Conservation (phyloP, 2,113 vertebrate species). For the Dicrurus megarhynchus region DNA sequence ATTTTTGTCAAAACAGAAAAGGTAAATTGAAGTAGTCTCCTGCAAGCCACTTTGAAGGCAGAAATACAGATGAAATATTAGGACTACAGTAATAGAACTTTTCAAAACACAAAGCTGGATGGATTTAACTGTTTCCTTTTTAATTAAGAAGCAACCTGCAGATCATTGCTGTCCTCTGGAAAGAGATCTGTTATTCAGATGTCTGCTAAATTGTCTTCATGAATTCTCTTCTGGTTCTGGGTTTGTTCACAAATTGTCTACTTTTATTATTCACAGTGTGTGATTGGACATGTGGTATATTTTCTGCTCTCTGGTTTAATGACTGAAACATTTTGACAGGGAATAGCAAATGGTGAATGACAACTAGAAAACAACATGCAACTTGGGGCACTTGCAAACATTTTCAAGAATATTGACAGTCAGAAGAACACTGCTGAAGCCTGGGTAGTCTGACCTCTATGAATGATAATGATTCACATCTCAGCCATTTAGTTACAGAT, state of each 20-base stretch:
- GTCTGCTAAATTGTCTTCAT: slow-evolving; percentile 4
- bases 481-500: neutral
- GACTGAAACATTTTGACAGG: slow-evolving; percentile 59
- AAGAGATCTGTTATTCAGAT: slow-evolving; percentile 37
- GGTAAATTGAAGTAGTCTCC: neutral
- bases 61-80: neutral
- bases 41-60: neutral
- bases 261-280: slow-evolving; percentile 49
- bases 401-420: slow-evolving; percentile 17
- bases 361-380: slow-evolving; percentile 24
- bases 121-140: neutral
- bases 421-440: neutral
- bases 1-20: neutral
- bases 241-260: slow-evolving; percentile 53
- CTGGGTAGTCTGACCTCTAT: neutral
- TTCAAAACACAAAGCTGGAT: slow-evolving; percentile 5
- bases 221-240: slow-evolving; percentile 18
- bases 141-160: slow-evolving; percentile 43
- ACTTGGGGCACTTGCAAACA: neutral
- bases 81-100: neutral
- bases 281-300: slow-evolving; percentile 46
- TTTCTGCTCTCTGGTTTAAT: slow-evolving; percentile 62
- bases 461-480: slow-evolving; percentile 22
- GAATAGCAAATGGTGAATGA: slow-evolving; percentile 44
- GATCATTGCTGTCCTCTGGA: neutral